phyloP scores from a whole-genome alignment of 1,140 invertebrate species.

The Brachionus plicatilis region DNA sequence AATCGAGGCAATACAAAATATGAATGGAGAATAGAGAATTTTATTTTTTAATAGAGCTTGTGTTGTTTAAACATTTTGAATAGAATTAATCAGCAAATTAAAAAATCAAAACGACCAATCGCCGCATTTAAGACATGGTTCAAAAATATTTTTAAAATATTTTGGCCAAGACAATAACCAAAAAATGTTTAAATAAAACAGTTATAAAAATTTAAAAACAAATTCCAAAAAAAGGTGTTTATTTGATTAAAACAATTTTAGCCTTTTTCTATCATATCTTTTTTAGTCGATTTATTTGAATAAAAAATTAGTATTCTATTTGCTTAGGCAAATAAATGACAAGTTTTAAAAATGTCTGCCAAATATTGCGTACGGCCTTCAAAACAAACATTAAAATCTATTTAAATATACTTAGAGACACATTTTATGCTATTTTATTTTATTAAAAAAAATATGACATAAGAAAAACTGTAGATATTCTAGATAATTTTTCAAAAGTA shows the following conservation, averaged over 20 bases:
- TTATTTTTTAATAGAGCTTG: too few relatives aligned
- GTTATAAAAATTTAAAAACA: neutral
- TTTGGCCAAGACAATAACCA: neutral
- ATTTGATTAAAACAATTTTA: slow-evolving; percentile 15
- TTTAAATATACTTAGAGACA: neutral
- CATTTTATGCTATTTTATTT: neutral
- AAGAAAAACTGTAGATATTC: neutral
- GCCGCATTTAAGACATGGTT: too few relatives aligned
- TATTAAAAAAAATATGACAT: neutral
- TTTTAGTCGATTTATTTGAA: neutral
- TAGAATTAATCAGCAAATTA: too few relatives aligned
- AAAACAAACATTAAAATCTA: neutral
- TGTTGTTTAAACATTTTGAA: too few relatives aligned
- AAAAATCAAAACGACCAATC: too few relatives aligned
- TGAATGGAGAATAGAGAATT: too few relatives aligned
- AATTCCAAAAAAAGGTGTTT: neutral
- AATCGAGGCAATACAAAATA: too few relatives aligned
- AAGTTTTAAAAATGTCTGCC: neutral
- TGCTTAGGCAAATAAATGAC: neutral
- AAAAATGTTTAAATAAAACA: neutral
- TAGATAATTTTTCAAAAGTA: neutral
- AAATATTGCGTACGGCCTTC: neutral
- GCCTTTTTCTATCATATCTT: neutral
- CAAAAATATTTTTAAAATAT: neutral
- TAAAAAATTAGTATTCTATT: neutral